Base-by-base conservation (phyloP, 2,797 vertebrate genomes). In the Adrianichthys oophorus region DNA sequence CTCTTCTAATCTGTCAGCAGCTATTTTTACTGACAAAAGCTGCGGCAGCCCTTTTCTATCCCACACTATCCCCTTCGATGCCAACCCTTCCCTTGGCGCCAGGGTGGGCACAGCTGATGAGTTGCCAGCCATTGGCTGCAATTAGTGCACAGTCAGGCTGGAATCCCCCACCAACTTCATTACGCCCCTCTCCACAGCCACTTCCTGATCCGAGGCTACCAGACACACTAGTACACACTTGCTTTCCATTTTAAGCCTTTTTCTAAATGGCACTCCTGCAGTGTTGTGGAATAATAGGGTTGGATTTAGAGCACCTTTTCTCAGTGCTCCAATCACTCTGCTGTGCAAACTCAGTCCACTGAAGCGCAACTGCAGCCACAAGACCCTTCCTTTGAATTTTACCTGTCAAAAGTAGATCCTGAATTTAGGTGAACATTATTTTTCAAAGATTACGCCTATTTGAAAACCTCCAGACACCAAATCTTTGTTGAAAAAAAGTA, bases 101-200 rank as follows among this genome's bases (percentile, higher is more conserved):
- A 59, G 78, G 77, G 78, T 70, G 82, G 82, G 80, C 74, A 74
- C 55, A 61, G 76, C 78, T 76, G 74, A 85, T 76, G 74, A 70
- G 66, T 83, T 60, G 84, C 83, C 84, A 87, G 79, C 85, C 83
- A 82, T 87, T 88, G 88, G 80, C 83, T 83, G 76, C 87, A 90
- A 90, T 91, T 90, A 90, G 82, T 86, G 87, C 89, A 88, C 82
- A 89, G 86, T 87, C 88, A 90, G 86, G 82, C 90, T 91, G 90
- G 91, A 89, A 90, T 91, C 85, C 87, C 89, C 89, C 76, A 85
- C 88, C 87, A 89, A 77, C 85, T 86, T 80, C 82, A 83, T 85
- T 76, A 80, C 84, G 74, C 75, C 69, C 84, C 81, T 85, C 85
- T 82, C 83, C 84, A 79, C 77, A 79, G 79, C 82, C 79, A 78